A percentile compares a stretch with the other conserved stretches of the same genome.
These are phyloP conservation scores for Limnothrissa miodon DNA, from an alignment of 2,113 vertebrate genomes.

Conservation along the genomic window DNA sequence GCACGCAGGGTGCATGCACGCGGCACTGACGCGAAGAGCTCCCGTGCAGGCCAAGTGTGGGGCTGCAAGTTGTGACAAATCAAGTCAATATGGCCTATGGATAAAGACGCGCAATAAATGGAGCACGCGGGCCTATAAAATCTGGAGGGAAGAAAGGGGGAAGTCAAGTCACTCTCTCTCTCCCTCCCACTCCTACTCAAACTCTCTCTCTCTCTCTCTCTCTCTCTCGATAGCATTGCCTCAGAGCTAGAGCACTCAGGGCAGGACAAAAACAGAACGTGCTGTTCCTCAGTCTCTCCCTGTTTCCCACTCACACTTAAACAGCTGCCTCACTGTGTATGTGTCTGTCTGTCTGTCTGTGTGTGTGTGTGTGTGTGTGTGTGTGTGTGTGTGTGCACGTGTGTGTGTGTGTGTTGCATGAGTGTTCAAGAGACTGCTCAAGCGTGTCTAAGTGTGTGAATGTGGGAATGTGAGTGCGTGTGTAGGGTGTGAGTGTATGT, in stretches of 20 bases:
- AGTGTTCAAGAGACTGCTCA: neutral
- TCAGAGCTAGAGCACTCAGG: conserved; percentile 37
- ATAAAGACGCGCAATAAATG: neutral
- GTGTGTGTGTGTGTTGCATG: neutral
- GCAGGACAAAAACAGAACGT: conserved; percentile 42
- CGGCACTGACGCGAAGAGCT: neutral
- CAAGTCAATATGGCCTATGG: conserved; percentile 34
- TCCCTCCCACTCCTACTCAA: neutral
- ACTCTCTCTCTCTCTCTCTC: neutral
- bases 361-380: neutral
- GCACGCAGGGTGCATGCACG: neutral
- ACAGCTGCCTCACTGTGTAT: conserved; percentile 41
- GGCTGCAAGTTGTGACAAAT: conserved; percentile 25
- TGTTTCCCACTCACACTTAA: conserved; percentile 29
- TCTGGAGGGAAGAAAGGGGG: conserved; percentile 24
- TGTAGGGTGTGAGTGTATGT: neutral
- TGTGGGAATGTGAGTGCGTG: neutral
- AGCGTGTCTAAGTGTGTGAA: neutral
- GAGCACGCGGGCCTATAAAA: conserved; percentile 12
- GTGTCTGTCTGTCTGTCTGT: neutral
- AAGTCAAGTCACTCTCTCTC: neutral
- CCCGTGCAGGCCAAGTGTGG: neutral
- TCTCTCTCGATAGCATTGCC: conserved; percentile 31
- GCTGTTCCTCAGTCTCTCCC: conserved; percentile 37
- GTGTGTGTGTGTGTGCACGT: neutral